Evolutionary conservation across 2,888 invertebrate genomes (phyloP), one percentile per base, ranked within the genome.

Genomic region (Stenolophus ochropezus): DNA sequence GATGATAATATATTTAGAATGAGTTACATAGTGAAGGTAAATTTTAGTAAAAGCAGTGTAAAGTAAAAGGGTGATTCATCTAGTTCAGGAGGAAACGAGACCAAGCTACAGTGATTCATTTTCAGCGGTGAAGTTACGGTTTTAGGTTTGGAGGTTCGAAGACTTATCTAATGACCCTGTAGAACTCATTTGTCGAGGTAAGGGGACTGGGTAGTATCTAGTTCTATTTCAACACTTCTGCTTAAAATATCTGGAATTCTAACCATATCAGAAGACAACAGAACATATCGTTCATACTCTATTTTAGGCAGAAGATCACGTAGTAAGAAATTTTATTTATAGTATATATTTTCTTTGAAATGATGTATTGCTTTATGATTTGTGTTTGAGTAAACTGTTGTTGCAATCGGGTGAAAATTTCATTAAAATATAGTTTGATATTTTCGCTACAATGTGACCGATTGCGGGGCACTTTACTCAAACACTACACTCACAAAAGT

Each of bases 141-240:
- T 69, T 69, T 69, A 25, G 27, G 27, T 65, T 65, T 65, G 65
- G 65, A 69, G 73, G 14, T 73, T 80, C 80, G 71, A 73, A 81
- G 75, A 81, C 81, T 81, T 81, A 81, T 81, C 74, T 81, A 81
- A 80, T 61, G 81, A 81, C 81, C 81, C 81, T 81, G 81, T 81
- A 61, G 58, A 81, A 81, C 81, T 81, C 81, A 81, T 81, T 75
- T 58, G 42, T 74, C 61, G 75, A 81, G 81, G 81, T 81, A 81
- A 71, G 65, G 81, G 80, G 71, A 56, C 16, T 27, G 11, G 69
- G 53, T 49, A 51, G 23, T 80, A 53, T 80, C 71, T 80, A 80
- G 71, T 73, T 73, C 80, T 80, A 80, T 73, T 71, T 73, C 47
- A 33, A 73, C 42, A 80, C 73, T 80, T 73, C 73, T 73, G 80